Evolutionary conservation across 2,113 vertebrate genomes (phyloP).

Genomic region (Microtus oregoni): DNA sequence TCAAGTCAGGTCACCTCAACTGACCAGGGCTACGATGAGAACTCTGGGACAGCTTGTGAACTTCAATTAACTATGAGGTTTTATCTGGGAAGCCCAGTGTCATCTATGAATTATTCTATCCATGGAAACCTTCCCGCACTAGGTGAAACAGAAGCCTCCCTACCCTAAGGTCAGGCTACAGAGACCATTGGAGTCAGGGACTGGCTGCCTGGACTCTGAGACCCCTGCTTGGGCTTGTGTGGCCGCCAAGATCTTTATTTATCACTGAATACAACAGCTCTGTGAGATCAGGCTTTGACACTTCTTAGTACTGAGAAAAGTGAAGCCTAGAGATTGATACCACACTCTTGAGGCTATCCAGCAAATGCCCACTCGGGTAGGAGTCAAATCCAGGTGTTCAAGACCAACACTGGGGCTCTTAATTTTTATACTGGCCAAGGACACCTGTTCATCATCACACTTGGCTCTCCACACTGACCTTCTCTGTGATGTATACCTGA

Average conservation of each 20-base stretch:
- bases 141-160: background rate
- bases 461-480: fast-evolving
- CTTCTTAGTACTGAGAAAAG: background rate
- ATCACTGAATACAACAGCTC: background rate
- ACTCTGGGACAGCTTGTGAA: background rate
- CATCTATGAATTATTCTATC: background rate
- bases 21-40: background rate
- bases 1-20: no score
- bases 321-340: background rate
- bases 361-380: background rate
- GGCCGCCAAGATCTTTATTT: background rate
- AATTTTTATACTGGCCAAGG: background rate
- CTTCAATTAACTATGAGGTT: background rate
- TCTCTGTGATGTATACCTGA: background rate
- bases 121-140: background rate
- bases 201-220: background rate
- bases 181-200: background rate
- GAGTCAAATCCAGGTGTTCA: background rate
- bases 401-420: background rate
- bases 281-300: background rate
- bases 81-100: background rate
- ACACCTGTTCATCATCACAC: no score
- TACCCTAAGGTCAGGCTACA: background rate
- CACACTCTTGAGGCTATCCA: background rate
- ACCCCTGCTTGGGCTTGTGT: background rate